Conservation (phyloP, 2,888 invertebrate genomes). For the Zaprionus bogoriensis region DNA sequence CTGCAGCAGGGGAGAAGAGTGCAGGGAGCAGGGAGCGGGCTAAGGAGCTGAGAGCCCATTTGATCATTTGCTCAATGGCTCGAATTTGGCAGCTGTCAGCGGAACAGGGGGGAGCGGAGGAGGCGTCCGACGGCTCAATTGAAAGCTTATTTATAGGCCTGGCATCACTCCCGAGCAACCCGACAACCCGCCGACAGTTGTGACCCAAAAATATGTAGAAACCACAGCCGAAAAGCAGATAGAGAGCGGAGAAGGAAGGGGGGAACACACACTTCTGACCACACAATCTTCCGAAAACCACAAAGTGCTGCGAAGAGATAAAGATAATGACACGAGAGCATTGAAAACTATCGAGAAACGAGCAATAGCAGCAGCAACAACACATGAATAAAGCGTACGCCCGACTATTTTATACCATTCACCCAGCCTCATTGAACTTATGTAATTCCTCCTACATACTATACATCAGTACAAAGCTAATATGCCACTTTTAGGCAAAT, state of each 20-base stretch:
- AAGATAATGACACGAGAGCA: conserved; percentile 47
- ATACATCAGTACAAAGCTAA: too few relatives aligned
- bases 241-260: not conserved
- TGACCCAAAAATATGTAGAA: conserved; percentile 45
- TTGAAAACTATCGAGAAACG: conserved; percentile 22
- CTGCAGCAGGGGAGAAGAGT: not conserved
- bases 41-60: conserved; percentile 2
- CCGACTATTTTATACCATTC: too few relatives aligned
- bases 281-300: conserved; percentile 44
- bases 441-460: too few relatives aligned
- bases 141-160: conserved; percentile 65
- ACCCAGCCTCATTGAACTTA: too few relatives aligned
- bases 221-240: conserved; percentile 25
- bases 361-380: not conserved
- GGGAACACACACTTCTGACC: conserved; percentile 38
- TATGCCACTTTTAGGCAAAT: too few relatives aligned
- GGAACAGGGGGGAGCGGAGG: not conserved
- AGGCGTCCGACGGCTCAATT: conserved; percentile 57
- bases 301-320: conserved; percentile 43
- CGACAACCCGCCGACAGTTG: conserved; percentile 54
- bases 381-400: too few relatives aligned
- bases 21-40: not conserved
- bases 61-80: conserved; percentile 56
- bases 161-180: conserved; percentile 1
- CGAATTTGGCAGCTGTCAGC: conserved; percentile 60